A percentile compares a stretch with the other conserved stretches of the same genome.
Conservation (phyloP, 2,888 invertebrate species). For the Tubiluchus corallicola region DNA sequence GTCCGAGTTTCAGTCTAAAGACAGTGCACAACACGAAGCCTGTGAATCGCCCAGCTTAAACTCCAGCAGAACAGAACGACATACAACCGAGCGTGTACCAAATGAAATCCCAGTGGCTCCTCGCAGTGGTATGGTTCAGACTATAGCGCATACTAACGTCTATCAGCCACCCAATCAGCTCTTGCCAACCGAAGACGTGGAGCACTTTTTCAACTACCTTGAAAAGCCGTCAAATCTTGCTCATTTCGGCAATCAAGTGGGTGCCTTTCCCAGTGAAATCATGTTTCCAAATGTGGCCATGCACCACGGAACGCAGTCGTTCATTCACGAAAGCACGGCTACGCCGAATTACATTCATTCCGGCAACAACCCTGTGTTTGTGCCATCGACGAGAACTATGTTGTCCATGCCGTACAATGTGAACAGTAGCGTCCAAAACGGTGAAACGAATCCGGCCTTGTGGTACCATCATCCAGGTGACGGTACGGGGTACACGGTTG, state of each 20-base stretch:
- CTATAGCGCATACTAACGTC: too few species aligned
- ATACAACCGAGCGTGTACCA: too few species aligned
- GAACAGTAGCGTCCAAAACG: background rate
- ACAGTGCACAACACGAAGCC: too few species aligned
- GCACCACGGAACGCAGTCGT: too few species aligned
- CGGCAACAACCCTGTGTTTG: background rate
- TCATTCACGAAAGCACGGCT: background rate
- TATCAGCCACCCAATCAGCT: background rate
- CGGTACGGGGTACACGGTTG: background rate
- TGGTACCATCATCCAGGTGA: background rate
- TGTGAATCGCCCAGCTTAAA: too few species aligned
- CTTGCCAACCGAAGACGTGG: background rate
- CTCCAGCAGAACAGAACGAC: too few species aligned
- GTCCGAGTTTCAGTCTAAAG: too few species aligned
- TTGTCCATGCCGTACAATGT: background rate
- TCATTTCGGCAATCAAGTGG: background rate
- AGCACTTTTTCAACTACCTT: slow-evolving; percentile 3
- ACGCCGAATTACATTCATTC: background rate
- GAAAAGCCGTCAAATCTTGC: background rate
- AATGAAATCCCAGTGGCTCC: too few species aligned
- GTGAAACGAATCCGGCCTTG: background rate
- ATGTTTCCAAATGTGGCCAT: background rate
- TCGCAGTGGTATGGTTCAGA: too few species aligned
- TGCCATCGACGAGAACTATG: background rate
- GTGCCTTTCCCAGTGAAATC: background rate